These are phyloP conservation scores for Tetraodon nigroviridis DNA, from an alignment of 2,113 vertebrate species.

Conservation along the genomic window DNA sequence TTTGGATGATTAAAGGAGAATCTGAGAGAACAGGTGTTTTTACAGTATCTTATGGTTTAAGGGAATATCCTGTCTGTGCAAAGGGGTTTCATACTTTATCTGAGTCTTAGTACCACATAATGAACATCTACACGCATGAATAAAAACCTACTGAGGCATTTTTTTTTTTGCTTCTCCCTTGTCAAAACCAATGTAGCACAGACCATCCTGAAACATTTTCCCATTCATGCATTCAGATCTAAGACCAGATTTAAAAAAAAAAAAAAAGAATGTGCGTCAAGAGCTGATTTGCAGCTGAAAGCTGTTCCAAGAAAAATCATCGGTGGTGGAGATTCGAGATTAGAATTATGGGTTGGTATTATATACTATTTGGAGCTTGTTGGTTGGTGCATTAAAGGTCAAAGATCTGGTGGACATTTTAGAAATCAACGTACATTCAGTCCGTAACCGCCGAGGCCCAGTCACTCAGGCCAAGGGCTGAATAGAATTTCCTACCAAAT, in stretches of 20 bases:
- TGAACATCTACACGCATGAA: too few relatives aligned
- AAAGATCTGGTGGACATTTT: slow-evolving; percentile 1
- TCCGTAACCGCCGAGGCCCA: slow-evolving; percentile 4
- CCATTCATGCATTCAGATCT: neutral
- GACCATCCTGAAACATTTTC: neutral
- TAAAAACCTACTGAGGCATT: neutral
- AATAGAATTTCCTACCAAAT: slow-evolving; percentile 2
- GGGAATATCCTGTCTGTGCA: neutral
- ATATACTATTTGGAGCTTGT: neutral
- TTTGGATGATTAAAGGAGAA: neutral
- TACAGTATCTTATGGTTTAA: neutral
- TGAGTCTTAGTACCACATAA: too few relatives aligned
- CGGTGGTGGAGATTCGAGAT: neutral
- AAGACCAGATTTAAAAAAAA: neutral
- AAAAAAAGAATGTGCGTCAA: neutral
- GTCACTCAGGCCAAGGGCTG: neutral
- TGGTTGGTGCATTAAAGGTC: slow-evolving; percentile 1
- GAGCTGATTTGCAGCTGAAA: neutral
- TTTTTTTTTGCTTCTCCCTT: neutral
- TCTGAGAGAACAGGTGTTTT: neutral
- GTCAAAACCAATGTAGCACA: neutral
- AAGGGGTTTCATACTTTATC: neutral
- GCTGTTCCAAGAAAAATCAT: neutral
- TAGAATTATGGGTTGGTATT: neutral
- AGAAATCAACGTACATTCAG: neutral